Percentiles rank a stretch among this genome's conserved stretches.
Evolutionary conservation across 2,888 invertebrate genomes (phyloP).

Genomic region (Dasypolia templi): DNA sequence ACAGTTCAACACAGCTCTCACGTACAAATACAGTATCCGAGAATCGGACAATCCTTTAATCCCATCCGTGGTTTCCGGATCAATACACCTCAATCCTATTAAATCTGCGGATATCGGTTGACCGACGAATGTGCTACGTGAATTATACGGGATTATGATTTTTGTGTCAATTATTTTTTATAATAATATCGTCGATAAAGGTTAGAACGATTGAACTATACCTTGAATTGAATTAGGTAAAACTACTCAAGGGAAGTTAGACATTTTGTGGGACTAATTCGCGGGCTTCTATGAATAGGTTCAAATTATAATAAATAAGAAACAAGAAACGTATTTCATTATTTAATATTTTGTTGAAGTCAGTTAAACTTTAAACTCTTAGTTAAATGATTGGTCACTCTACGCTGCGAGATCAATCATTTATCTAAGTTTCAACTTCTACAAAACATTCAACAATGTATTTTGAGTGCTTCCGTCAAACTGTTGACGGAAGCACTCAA

Average conservation of each 20-base stretch:
- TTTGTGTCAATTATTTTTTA: background rate
- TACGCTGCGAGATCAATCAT: too few relatives aligned
- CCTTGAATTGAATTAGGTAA: background rate
- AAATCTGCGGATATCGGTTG: background rate
- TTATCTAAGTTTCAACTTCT: background rate
- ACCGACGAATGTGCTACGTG: background rate
- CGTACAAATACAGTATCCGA: background rate
- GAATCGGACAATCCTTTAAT: conserved; percentile 29
- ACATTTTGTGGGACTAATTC: background rate
- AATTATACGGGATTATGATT: background rate
- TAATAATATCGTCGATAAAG: background rate
- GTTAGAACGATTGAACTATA: background rate
- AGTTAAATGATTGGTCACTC: too few relatives aligned
- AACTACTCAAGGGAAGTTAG: background rate
- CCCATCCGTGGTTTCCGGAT: conserved; percentile 9
- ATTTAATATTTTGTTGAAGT: too few relatives aligned
- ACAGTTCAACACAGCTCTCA: background rate
- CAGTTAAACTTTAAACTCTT: too few relatives aligned
- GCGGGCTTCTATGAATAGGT: background rate
- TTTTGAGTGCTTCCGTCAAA: too few relatives aligned
- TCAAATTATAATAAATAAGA: background rate
- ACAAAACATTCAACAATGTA: conserved; percentile 2
- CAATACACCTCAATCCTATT: conserved; percentile 1
- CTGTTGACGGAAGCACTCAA: conserved; percentile 11
- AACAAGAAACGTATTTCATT: background rate